A percentile compares a stretch with the other conserved stretches of the same genome.
Conservation (phyloP, 2,113 vertebrate species). For the Nesogale talazaci region DNA sequence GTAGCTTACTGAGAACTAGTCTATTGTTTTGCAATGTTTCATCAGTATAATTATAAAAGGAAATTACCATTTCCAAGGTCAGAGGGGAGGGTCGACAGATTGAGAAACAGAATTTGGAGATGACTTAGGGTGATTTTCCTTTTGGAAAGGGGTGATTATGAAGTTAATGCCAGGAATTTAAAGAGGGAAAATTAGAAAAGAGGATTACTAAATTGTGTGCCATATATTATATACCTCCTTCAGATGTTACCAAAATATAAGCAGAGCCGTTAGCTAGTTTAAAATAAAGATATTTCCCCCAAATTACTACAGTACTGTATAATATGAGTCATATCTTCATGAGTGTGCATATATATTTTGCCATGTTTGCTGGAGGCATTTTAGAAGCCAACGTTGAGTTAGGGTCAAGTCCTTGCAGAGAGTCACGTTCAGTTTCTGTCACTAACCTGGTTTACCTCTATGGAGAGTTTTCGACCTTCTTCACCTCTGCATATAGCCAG, state of each 20-base stretch:
- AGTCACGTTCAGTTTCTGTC: not conserved
- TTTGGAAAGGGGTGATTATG: not conserved
- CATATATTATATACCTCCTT: not conserved
- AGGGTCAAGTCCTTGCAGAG: not conserved
- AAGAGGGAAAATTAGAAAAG: not conserved
- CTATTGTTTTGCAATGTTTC: not conserved
- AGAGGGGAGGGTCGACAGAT: fast-evolving
- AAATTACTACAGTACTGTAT: not conserved
- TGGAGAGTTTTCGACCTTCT: not conserved
- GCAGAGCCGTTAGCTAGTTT: not conserved
- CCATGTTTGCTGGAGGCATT: not conserved
- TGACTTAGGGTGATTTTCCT: not conserved
- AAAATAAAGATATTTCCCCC: not conserved
- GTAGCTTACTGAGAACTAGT: not conserved
- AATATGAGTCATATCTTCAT: not conserved
- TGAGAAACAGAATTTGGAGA: not conserved
- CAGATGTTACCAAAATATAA: not conserved
- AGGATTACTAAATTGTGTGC: not conserved
- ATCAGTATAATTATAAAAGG: not conserved
- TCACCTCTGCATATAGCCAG: not conserved
- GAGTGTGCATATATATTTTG: not conserved
- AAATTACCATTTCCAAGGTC: not conserved
- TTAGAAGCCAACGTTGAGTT: not conserved
- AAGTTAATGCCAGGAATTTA: not conserved
- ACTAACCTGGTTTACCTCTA: not conserved